Percentiles rank a stretch among this genome's conserved stretches.
Evolutionary conservation across 2,888 invertebrate species (phyloP).

Genomic region (Dolichopus griseipennis): DNA sequence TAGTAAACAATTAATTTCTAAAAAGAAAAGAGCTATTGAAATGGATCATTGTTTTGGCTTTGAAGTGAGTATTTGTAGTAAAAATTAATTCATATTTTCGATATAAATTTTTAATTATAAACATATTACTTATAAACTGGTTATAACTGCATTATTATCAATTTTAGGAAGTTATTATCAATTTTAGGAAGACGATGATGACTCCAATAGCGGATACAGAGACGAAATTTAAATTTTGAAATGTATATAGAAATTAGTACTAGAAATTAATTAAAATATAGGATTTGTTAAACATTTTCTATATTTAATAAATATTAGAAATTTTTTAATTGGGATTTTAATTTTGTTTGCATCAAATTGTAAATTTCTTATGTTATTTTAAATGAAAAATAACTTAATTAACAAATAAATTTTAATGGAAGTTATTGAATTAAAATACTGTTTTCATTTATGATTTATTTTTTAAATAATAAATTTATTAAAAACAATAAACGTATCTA

Average conservation of each 20-base stretch:
- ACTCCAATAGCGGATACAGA: not conserved
- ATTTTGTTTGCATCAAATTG: not conserved
- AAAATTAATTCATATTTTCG: not conserved
- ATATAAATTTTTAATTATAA: no score
- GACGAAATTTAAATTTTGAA: not conserved
- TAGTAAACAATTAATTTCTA: not conserved
- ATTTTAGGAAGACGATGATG: not conserved
- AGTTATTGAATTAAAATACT: no score
- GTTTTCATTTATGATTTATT: no score
- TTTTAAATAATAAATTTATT: no score
- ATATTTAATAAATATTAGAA: no score
- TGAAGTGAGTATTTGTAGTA: slow-evolving; percentile 27
- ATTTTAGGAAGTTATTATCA: not conserved
- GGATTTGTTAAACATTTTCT: not conserved
- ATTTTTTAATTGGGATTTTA: not conserved
- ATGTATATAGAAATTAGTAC: no score
- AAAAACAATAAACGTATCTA: no score
- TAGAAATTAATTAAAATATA: no score
- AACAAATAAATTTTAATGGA: no score
- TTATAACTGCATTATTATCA: not conserved
- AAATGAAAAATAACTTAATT: no score
- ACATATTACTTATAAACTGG: not conserved
- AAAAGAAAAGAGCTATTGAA: slow-evolving; percentile 19
- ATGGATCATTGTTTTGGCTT: slow-evolving; percentile 36
- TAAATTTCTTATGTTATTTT: not conserved